Evolutionary conservation across 2,888 invertebrate species (phyloP), one percentile per base, ranked within the genome.

Genomic region (Drosophila anomelani): DNA sequence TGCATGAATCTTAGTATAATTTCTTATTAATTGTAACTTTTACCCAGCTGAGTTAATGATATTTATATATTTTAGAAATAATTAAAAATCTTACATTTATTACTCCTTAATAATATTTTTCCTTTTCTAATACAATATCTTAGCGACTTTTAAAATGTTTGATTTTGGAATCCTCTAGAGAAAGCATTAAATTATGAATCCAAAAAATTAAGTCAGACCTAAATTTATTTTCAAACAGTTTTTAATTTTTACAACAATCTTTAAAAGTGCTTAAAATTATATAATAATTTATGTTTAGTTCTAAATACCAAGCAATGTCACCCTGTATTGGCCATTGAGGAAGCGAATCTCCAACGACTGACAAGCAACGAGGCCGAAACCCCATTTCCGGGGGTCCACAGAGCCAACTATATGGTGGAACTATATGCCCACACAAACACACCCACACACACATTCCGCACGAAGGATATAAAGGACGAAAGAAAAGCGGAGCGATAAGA

Each of bases 401-500:
- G 39, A 57, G 61, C 53, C 73, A 77, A 73, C 77, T 77, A 49
- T 49, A 49, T 17, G 49, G 49, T 32, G 32, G 49, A 49, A 32
- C 49, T 32, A 74, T 53, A 47, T 76, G 64, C 64, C 67, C 63
- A 54, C 60, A 26, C 56, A 56, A 51, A 60, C 39, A 56, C 59
- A 62, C 23, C 3, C 47, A 44, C 20, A 38, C 43, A 23, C 43
- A 67, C 51, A 54, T 49, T 38, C 57, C n/a, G 8, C 17, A 54
- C 32, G 43, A 66, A 60, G 71, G 66, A 61, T 20, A 55, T 55
- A 47, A 67, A 66, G 77, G 63, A 56, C 20, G 55, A 43, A 70
- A 74, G 73, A 68, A 62, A 76, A 72, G 76, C 63, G 62, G 63
- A 63, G 62, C 46, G 75, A 73, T 63, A 73, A 59, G 63, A 47